These are phyloP conservation scores for Drosophila hydei DNA, from an alignment of 1,140 invertebrate genomes.

Conservation along the genomic window DNA sequence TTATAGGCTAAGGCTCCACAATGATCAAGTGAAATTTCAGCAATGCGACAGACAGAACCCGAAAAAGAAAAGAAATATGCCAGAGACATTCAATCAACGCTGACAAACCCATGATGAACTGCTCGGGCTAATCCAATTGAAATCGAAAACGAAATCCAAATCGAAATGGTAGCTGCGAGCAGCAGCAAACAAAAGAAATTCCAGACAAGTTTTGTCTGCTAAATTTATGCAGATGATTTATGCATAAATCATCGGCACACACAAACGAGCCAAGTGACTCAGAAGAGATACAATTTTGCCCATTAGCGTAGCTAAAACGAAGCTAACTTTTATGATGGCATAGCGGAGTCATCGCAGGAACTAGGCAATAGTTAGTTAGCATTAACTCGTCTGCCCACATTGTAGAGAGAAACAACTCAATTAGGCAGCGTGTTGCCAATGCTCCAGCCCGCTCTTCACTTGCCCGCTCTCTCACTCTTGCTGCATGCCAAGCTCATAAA, in stretches of 20 bases:
- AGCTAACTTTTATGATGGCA: conserved; percentile 19
- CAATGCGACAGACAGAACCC: conserved; percentile 49
- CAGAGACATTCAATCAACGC: conserved; percentile 69
- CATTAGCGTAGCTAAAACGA: conserved; percentile 1
- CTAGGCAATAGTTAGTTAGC: conserved; percentile 23
- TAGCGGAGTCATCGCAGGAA: conserved; percentile 10
- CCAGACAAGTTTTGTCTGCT: conserved; percentile 40
- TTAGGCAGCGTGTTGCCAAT: conserved; percentile 45
- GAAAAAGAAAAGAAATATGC: conserved; percentile 4
- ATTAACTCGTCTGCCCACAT: conserved; percentile 14
- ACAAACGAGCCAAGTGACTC: conserved; percentile 17
- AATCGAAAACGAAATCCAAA: conserved; percentile 41
- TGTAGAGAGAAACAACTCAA: conserved; percentile 67
- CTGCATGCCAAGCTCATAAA: conserved; percentile 58
- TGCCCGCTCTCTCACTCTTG: conserved; percentile 1
- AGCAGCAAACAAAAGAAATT: conserved; percentile 70
- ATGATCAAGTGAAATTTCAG: conserved; percentile 57
- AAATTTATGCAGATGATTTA: conserved; percentile 83
- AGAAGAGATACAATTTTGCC: neutral
- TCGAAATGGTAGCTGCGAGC: conserved; percentile 27
- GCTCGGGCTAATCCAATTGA: conserved; percentile 48
- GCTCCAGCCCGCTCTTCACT: neutral
- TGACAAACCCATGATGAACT: conserved; percentile 59
- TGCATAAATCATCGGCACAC: conserved; percentile 43
- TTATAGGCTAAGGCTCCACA: conserved; percentile 52